A percentile compares a stretch with the other conserved stretches of the same genome.
phyloP scores from a whole-genome alignment of 2,888 invertebrate species.

The Ethmia dodecea region DNA sequence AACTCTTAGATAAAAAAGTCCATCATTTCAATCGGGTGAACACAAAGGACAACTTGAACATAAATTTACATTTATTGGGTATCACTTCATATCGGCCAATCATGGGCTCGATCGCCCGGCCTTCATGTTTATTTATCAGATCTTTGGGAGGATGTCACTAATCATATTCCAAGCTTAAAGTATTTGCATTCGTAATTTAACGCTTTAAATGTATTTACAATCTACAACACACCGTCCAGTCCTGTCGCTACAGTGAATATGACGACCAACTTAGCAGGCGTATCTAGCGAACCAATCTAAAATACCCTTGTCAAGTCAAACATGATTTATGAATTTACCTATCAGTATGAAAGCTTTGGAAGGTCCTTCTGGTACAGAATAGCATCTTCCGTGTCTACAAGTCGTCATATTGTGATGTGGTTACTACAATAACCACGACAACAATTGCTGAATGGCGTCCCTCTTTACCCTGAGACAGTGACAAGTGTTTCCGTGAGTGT shows the following conservation, averaged over 20 bases:
- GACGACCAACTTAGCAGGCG: no score
- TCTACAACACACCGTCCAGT: no score
- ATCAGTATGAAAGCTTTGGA: no score
- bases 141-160: constrained; percentile 50
- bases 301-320: no score
- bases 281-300: no score
- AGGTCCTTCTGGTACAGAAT: no score
- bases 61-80: constrained; percentile 60
- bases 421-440: constrained; percentile 25
- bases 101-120: constrained; percentile 40
- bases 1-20: no score
- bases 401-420: constrained; percentile 27
- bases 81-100: constrained; percentile 51
- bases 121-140: constrained; percentile 68
- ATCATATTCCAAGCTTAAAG: constrained; percentile 54
- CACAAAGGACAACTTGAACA: no score
- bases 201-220: no score
- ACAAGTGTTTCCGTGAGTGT: constrained; percentile 69
- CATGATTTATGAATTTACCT: no score
- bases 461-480: constrained; percentile 50
- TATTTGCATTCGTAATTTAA: constrained; percentile 54
- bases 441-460: constrained; percentile 49
- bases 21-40: no score
- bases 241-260: no score
- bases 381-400: constrained; percentile 22